Percentiles rank a stretch among this genome's conserved stretches.
phyloP scores from a whole-genome alignment of 2,888 invertebrate genomes.

The Cloeon dipterum region DNA sequence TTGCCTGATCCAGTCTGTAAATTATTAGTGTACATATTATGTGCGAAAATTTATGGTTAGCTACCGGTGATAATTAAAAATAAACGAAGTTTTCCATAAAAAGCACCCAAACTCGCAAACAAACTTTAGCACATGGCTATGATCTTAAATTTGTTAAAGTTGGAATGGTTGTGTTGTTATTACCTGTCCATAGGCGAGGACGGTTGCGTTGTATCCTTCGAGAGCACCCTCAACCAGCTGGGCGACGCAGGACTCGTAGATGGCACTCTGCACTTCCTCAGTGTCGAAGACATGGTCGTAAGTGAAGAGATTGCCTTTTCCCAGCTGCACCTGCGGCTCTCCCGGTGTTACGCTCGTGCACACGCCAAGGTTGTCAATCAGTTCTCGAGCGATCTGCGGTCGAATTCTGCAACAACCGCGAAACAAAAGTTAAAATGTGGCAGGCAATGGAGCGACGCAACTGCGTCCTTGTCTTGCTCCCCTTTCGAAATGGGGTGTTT shows the following conservation, averaged over 20 bases:
- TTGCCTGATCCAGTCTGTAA: slow-evolving; percentile 88
- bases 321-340: slow-evolving; percentile 79
- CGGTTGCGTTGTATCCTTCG: slow-evolving; percentile 94
- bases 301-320: slow-evolving; percentile 85
- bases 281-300: slow-evolving; percentile 92
- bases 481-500: too few species aligned
- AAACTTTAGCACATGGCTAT: too few species aligned
- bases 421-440: slow-evolving; percentile 6
- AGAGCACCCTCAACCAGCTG: slow-evolving; percentile 77
- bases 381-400: slow-evolving; percentile 78
- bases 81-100: too few species aligned
- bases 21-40: slow-evolving; percentile 13
- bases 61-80: too few species aligned
- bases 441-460: too few species aligned
- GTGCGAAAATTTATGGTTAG: neutral
- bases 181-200: slow-evolving; percentile 88
- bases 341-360: slow-evolving; percentile 76
- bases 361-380: slow-evolving; percentile 83
- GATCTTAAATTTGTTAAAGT: too few species aligned
- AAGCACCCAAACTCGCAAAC: too few species aligned
- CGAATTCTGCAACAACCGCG: slow-evolving; percentile 67
- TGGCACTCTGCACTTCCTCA: slow-evolving; percentile 39
- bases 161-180: too few species aligned
- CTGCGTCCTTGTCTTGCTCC: too few species aligned
- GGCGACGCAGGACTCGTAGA: slow-evolving; percentile 68